Conservation (phyloP, 2,888 invertebrate species). For the Dinocampus coccinellae region DNA sequence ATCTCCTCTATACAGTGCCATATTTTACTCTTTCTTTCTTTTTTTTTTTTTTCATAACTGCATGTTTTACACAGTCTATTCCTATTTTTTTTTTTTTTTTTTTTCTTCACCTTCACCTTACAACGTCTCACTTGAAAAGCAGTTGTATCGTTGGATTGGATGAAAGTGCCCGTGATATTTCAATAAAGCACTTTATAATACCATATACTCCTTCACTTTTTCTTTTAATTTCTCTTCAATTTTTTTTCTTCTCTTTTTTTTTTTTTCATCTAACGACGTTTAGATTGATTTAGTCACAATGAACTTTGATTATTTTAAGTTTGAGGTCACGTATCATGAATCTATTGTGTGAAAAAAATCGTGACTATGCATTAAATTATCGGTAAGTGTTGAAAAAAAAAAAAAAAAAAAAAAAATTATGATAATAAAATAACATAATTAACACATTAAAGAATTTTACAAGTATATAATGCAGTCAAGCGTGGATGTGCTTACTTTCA, state of each 20-base stretch:
- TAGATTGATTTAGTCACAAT: constrained; percentile 13
- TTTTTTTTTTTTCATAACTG: too few species aligned
- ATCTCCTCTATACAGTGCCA: too few species aligned
- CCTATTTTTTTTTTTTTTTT: neutral
- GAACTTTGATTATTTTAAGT: constrained; percentile 20
- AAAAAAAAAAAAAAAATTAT: too few species aligned
- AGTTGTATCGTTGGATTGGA: constrained; percentile 4
- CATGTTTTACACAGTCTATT: too few species aligned
- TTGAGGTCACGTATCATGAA: neutral
- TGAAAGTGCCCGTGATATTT: constrained; percentile 25
- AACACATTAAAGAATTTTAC: neutral
- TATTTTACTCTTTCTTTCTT: too few species aligned
- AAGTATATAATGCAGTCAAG: neutral
- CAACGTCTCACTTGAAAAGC: neutral
- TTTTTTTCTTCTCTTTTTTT: too few species aligned
- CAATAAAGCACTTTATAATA: neutral
- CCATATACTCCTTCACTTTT: too few species aligned
- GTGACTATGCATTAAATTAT: neutral
- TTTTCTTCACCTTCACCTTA: neutral
- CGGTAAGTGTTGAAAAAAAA: too few species aligned
- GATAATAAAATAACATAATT: neutral
- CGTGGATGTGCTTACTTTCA: neutral
- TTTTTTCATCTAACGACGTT: too few species aligned
- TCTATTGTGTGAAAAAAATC: neutral
- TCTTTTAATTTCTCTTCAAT: too few species aligned